phyloP scores from a whole-genome alignment of 2,888 invertebrate species.

The Aricia artaxerxes region DNA sequence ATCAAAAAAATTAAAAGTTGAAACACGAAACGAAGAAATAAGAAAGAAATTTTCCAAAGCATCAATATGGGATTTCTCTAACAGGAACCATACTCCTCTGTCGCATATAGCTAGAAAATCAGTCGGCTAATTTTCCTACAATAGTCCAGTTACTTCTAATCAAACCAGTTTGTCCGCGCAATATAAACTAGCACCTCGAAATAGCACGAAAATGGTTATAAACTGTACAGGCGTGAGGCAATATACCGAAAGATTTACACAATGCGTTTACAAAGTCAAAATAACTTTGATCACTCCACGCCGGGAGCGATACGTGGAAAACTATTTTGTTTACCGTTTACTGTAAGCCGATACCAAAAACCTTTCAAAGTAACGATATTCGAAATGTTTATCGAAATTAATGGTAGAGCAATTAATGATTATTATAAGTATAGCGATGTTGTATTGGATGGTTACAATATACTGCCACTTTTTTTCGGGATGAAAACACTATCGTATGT shows the following conservation, averaged over 20 bases:
- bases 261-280: conserved; percentile 30
- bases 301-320: conserved; percentile 27
- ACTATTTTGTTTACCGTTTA: conserved; percentile 32
- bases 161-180: not conserved
- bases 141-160: not conserved
- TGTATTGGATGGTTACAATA: not conserved
- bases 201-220: conserved; percentile 1
- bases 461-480: too few species aligned
- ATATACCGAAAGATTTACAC: conserved; percentile 32
- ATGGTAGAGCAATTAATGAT: not conserved
- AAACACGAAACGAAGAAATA: too few species aligned
- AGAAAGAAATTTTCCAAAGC: too few species aligned
- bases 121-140: not conserved
- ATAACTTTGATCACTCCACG: conserved; percentile 30
- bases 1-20: too few species aligned
- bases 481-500: too few species aligned
- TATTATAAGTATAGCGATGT: not conserved
- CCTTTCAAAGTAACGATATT: not conserved
- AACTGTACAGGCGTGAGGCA: conserved; percentile 23
- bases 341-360: not conserved
- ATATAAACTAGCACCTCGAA: not conserved
- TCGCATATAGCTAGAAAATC: not conserved
- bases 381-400: not conserved
- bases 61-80: too few species aligned
- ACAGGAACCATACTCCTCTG: too few species aligned